phyloP scores from a whole-genome alignment of 1,140 invertebrate species.

The Drosophila sproati region DNA sequence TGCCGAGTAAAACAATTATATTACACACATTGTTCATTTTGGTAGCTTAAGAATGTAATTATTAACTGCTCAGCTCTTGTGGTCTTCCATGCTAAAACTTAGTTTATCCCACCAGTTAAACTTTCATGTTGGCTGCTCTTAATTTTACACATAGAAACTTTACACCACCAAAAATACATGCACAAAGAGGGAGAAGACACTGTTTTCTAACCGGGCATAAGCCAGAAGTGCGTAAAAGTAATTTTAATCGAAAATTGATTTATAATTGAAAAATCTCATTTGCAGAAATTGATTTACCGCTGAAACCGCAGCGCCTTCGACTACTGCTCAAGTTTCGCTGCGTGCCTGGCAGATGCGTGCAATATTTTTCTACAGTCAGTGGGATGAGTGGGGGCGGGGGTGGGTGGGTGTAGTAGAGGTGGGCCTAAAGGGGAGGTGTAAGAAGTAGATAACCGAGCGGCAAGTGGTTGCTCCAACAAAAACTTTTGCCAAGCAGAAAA shows the following conservation, averaged over 20 bases:
- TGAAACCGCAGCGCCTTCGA: slow-evolving; percentile 61
- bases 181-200: slow-evolving; percentile 17
- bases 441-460: slow-evolving; percentile 68
- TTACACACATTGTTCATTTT: no score
- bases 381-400: background rate
- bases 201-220: slow-evolving; percentile 34
- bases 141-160: slow-evolving; percentile 51
- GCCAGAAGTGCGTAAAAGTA: slow-evolving; percentile 77
- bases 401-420: background rate
- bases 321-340: slow-evolving; percentile 10
- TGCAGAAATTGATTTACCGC: slow-evolving; percentile 84
- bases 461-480: slow-evolving; percentile 77
- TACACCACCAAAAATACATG: slow-evolving; percentile 14
- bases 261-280: slow-evolving; percentile 84
- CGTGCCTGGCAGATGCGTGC: slow-evolving; percentile 62
- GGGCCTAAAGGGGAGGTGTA: slow-evolving; percentile 1
- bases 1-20: no score
- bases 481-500: slow-evolving; percentile 72
- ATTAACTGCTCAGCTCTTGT: no score
- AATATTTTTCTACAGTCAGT: slow-evolving; percentile 68
- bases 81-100: no score
- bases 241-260: slow-evolving; percentile 85
- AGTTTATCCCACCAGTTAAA: background rate
- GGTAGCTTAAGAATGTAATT: no score
- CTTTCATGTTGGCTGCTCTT: slow-evolving; percentile 1